Conservation (phyloP, 2,113 vertebrate genomes). For the Naja naja region DNA sequence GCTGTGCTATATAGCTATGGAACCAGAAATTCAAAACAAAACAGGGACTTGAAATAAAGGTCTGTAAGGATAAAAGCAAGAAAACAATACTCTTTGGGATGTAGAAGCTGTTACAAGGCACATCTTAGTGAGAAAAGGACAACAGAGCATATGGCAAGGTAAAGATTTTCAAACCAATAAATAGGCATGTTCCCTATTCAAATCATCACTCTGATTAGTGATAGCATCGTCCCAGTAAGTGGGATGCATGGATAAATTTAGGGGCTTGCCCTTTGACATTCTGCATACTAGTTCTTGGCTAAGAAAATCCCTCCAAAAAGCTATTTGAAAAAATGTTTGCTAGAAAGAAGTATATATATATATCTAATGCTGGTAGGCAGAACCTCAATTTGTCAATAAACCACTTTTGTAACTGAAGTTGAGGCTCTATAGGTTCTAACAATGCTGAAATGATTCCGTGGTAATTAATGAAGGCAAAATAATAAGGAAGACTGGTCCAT, state of each 20-base stretch:
- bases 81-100: neutral
- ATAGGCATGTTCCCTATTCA: constrained; percentile 7
- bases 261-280: constrained; percentile 24
- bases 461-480: constrained; percentile 33
- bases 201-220: constrained; percentile 7
- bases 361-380: constrained; percentile 1
- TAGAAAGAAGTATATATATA: neutral
- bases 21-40: neutral
- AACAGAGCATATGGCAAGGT: constrained; percentile 42
- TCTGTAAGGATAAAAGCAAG: constrained; percentile 30
- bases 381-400: constrained; percentile 29
- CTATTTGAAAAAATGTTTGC: neutral
- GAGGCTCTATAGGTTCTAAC: constrained; percentile 34
- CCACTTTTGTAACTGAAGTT: constrained; percentile 34
- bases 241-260: constrained; percentile 14
- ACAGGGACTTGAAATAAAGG: neutral
- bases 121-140: neutral
- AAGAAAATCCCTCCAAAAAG: constrained; percentile 27
- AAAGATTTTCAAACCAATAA: neutral
- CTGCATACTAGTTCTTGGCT: neutral
- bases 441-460: neutral
- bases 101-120: neutral
- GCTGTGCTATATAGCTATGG: neutral
- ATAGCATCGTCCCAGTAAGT: neutral
- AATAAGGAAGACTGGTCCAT: constrained; percentile 4